A percentile compares a stretch with the other conserved stretches of the same genome.
Evolutionary conservation across 2,888 invertebrate species (phyloP).

Genomic region (Lacanobia wlatinum): DNA sequence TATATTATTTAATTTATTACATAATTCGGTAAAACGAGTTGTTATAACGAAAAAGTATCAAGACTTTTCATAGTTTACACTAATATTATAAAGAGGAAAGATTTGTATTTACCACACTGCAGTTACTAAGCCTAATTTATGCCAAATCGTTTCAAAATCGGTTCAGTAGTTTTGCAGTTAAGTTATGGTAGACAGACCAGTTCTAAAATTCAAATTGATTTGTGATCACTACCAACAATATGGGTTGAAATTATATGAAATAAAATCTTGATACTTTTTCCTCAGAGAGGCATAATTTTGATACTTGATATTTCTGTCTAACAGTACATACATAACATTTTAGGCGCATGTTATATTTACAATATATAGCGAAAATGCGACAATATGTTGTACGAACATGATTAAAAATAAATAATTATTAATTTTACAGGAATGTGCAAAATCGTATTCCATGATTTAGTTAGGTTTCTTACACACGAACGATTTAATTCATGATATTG

Average conservation of each 20-base stretch:
- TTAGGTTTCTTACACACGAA: conserved; percentile 11
- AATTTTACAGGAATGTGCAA: conserved; percentile 65
- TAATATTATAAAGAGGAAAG: no score
- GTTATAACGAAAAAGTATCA: conserved; percentile 34
- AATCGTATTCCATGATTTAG: conserved; percentile 61
- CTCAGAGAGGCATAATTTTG: conserved; percentile 27
- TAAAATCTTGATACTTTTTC: conserved; percentile 37
- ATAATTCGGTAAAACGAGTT: conserved; percentile 45
- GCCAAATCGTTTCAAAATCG: background rate
- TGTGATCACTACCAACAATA: background rate
- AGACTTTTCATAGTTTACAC: conserved; percentile 6
- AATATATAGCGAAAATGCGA: conserved; percentile 52
- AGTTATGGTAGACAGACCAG: no score
- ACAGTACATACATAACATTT: conserved; percentile 44
- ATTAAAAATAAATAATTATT: conserved; percentile 52
- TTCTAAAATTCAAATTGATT: no score
- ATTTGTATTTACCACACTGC: no score
- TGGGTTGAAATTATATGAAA: background rate
- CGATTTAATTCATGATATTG: conserved; percentile 9
- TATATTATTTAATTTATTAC: conserved; percentile 52
- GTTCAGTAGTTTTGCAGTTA: background rate
- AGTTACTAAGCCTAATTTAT: background rate
- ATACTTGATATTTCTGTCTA: conserved; percentile 41
- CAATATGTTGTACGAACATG: conserved; percentile 30
- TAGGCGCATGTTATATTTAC: conserved; percentile 51